Percentiles rank a stretch among this genome's conserved stretches.
Conservation (phyloP, 2,888 invertebrate species). For the Spodoptera picta region DNA sequence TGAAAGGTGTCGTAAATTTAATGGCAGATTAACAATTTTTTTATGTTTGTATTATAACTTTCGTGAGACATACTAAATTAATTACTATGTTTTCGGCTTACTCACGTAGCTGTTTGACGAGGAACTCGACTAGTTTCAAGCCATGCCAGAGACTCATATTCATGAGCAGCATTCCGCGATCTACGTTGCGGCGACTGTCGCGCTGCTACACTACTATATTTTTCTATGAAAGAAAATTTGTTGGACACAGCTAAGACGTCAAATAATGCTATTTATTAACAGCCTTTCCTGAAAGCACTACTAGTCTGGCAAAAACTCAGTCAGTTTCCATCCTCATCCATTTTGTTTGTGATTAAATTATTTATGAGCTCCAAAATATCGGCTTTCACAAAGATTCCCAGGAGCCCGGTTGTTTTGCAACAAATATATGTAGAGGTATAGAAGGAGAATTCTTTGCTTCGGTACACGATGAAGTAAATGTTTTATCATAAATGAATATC, state of each 20-base stretch:
- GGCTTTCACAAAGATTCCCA: constrained; percentile 46
- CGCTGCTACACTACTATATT: no score
- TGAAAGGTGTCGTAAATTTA: no score
- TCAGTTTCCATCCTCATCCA: constrained; percentile 30
- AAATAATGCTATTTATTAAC: background rate
- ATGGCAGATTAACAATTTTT: no score
- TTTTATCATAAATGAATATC: constrained; percentile 53
- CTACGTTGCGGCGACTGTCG: no score
- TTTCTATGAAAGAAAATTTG: no score
- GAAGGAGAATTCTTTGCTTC: constrained; percentile 31
- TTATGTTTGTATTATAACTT: no score
- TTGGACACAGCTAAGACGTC: background rate
- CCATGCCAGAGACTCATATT: no score
- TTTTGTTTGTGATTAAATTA: constrained; percentile 58
- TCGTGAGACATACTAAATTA: no score
- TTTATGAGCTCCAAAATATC: constrained; percentile 59
- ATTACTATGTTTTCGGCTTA: no score
- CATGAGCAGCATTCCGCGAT: no score
- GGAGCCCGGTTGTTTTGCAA: constrained; percentile 43
- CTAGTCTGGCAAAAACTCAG: constrained; percentile 27
- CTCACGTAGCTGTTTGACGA: no score
- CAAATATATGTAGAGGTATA: constrained; percentile 48
- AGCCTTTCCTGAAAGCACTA: constrained; percentile 16
- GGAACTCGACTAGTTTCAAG: no score
- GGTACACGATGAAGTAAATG: constrained; percentile 40